These are phyloP conservation scores for Brachionus calyciflorus DNA, from an alignment of 1,140 invertebrate species.

Conservation along the genomic window DNA sequence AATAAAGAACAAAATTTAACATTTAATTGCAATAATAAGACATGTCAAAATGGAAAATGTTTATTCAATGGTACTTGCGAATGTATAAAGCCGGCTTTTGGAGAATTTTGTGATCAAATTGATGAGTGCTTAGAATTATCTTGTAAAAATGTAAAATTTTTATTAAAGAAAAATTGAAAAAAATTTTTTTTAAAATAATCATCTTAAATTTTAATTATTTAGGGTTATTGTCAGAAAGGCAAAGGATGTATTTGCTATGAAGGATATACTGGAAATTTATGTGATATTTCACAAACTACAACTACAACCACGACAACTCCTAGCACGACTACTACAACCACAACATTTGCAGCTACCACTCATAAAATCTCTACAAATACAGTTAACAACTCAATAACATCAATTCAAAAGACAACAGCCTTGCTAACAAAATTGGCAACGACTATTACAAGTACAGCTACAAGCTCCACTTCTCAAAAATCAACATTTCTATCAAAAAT, in stretches of 20 bases:
- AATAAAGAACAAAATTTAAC: too few species aligned
- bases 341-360: too few species aligned
- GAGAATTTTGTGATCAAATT: conserved; percentile 46
- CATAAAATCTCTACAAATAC: too few species aligned
- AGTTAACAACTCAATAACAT: too few species aligned
- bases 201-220: not conserved
- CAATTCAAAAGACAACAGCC: too few species aligned
- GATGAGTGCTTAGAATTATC: conserved; percentile 19
- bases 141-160: not conserved
- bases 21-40: not conserved
- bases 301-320: not conserved
- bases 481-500: too few species aligned
- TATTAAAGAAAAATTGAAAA: not conserved
- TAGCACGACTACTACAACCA: not conserved
- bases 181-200: not conserved
- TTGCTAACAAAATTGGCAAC: too few species aligned
- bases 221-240: conserved; percentile 13
- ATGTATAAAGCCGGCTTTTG: conserved; percentile 18
- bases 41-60: conserved; percentile 39
- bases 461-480: too few species aligned
- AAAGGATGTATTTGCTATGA: conserved; percentile 38
- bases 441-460: too few species aligned
- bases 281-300: not conserved
- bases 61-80: conserved; percentile 31
- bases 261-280: not conserved